Conservation (phyloP, 2,888 invertebrate species). For the Platycnemis pennipes region DNA sequence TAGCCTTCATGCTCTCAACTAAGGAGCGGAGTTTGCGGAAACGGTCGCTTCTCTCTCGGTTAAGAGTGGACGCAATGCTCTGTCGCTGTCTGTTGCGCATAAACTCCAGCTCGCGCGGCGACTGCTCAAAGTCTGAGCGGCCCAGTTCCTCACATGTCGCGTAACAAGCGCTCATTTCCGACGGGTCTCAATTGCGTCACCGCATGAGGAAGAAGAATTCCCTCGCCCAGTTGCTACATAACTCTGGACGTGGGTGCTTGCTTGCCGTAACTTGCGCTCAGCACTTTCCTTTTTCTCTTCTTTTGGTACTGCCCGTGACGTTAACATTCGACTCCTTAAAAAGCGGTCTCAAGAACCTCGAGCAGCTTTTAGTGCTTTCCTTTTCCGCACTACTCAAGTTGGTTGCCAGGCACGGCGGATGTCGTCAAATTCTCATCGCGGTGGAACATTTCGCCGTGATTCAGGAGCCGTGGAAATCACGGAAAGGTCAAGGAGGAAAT, state of each 20-base stretch:
- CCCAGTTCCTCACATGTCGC: background rate
- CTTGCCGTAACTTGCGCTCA: background rate
- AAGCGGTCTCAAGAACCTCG: background rate
- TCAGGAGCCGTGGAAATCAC: background rate
- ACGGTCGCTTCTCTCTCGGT: too few species aligned
- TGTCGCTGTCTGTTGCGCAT: too few species aligned
- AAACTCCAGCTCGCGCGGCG: too few species aligned
- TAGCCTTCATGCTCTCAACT: too few species aligned
- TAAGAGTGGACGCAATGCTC: too few species aligned
- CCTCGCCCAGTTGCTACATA: background rate
- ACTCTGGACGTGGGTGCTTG: background rate
- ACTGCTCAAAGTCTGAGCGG: background rate
- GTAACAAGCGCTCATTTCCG: background rate
- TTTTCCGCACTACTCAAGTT: background rate
- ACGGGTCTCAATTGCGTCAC: background rate
- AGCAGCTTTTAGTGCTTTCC: background rate
- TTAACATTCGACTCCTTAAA: background rate
- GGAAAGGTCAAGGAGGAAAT: background rate
- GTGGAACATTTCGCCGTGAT: background rate
- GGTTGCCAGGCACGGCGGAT: background rate
- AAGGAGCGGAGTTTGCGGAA: too few species aligned
- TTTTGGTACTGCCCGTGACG: background rate
- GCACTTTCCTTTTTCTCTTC: constrained; percentile 24
- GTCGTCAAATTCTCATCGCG: background rate
- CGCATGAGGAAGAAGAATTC: background rate